phyloP scores from a whole-genome alignment of 2,797 vertebrate genomes.

The Poeciliopsis gracilis region DNA sequence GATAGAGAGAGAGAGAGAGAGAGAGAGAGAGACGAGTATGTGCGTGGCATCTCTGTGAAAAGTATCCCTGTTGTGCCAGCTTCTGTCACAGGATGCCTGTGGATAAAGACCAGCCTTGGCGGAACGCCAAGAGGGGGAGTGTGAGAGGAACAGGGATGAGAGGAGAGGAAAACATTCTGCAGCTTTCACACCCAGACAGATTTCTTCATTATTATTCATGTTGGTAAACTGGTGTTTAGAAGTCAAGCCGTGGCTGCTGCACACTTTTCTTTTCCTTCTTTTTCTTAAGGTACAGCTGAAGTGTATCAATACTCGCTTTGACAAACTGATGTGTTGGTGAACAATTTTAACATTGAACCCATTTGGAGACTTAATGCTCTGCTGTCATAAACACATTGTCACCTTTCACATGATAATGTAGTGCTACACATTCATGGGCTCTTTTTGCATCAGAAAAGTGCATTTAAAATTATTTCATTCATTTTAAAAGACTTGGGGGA shows the following conservation, averaged over 20 bases:
- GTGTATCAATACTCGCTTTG: no score
- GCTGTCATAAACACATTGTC: no score
- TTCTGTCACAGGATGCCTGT: constrained; percentile 69
- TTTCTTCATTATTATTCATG: constrained; percentile 48
- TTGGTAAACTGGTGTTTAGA: constrained; percentile 31
- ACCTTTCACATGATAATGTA: no score
- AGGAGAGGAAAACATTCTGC: constrained; percentile 35
- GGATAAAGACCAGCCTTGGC: constrained; percentile 52
- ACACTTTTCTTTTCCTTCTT: not conserved
- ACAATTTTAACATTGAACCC: not conserved
- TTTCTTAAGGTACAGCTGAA: not conserved
- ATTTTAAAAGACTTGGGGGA: no score
- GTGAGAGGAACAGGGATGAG: not conserved
- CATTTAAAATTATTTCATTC: no score
- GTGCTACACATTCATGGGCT: no score
- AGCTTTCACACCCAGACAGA: constrained; percentile 35
- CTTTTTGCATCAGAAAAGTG: no score
- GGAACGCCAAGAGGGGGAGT: constrained; percentile 40
- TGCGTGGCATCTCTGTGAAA: constrained; percentile 59
- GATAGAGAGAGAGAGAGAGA: constrained; percentile 38
- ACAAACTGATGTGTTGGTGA: not conserved
- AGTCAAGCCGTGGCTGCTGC: constrained; percentile 2
- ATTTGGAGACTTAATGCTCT: not conserved
- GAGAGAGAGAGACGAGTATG: constrained; percentile 36
- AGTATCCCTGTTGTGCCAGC: constrained; percentile 65